Evolutionary conservation across 2,113 vertebrate genomes (phyloP), one percentile per base, ranked within the genome.

Genomic region (Albula glossodonta): DNA sequence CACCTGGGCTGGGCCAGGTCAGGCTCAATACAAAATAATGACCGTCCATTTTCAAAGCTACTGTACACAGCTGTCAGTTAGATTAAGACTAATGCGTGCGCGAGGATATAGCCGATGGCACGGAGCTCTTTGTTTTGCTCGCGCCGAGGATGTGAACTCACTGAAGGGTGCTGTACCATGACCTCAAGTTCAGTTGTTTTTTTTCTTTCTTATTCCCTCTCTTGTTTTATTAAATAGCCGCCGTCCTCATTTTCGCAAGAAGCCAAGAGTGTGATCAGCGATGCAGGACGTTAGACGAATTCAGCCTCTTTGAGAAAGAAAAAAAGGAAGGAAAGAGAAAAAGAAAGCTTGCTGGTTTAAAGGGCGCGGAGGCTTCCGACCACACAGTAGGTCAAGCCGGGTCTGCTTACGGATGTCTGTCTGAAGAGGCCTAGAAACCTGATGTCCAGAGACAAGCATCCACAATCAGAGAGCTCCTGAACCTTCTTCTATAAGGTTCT

Each of bases 181-280:
- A 95, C 95, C 85, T 88, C 81, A 88, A 87, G 92, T 90, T 91
- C 91, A 93, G 91, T 92, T 87, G 86, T 85, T 88, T 86, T 89
- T 87, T 90, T 82, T 81, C 22, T 11, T 25, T 51, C 86, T 83
- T 87, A 86, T 56, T 1, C 53, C 53, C 53, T 12, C 53, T 12
- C 31, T 41, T 41, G 31, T 41, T 41, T 41, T 41, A 41, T 41
- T 41, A 41, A 41, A 41, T 41, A 88, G 88, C 88, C 78, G 52
- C 49, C 51, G 10, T 48, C 48, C 85, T 88, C 51, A 2, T 25
- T 85, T 86, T 86, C 80, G 51, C 0, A 86, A 84, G 88, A 83
- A 90, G 91, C 91, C 70, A 90, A 92, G 85, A 87, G 88, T 95
- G 92, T 96, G 95, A 95, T 95, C 94, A 96, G 78, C 89, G 92